phyloP scores from a whole-genome alignment of 2,888 invertebrate species.

The Entomobrya proxima region DNA sequence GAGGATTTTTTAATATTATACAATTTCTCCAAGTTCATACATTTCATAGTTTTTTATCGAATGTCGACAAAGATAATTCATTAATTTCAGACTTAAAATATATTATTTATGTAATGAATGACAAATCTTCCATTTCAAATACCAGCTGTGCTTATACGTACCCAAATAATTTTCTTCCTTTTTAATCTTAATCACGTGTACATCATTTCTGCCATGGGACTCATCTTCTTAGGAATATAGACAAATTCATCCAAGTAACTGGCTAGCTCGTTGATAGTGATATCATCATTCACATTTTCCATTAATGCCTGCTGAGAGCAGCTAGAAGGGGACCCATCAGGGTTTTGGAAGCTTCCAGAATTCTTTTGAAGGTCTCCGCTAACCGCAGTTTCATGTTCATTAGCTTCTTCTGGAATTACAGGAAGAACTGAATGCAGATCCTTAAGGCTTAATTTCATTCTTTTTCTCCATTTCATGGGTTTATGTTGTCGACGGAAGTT shows the following conservation, averaged over 20 bases:
- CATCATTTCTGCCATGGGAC: conserved; percentile 99
- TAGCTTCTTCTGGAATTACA: conserved; percentile 68
- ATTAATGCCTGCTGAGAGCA: conserved; percentile 73
- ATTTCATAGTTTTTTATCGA: too few species aligned
- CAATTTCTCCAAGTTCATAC: too few species aligned
- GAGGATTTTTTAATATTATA: too few species aligned
- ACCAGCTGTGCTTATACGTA: neutral
- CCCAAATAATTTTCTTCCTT: neutral
- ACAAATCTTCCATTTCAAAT: neutral
- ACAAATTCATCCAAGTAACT: conserved; percentile 97
- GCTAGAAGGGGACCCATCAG: conserved; percentile 61
- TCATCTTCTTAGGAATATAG: conserved; percentile 98
- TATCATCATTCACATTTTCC: conserved; percentile 81
- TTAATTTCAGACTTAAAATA: conserved; percentile 13
- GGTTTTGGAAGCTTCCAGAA: neutral
- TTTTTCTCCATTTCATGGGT: conserved; percentile 43
- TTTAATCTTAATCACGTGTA: conserved; percentile 81
- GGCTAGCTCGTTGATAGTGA: conserved; percentile 95
- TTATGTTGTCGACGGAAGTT: conserved; percentile 17
- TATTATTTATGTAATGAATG: neutral
- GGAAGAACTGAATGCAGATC: conserved; percentile 61
- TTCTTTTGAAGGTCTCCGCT: neutral
- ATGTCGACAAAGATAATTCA: too few species aligned
- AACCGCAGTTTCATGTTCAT: neutral
- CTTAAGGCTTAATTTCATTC: conserved; percentile 55